A percentile compares a stretch with the other conserved stretches of the same genome.
Evolutionary conservation across 2,888 invertebrate genomes (phyloP).

Genomic region (Melinaea menophilus): DNA sequence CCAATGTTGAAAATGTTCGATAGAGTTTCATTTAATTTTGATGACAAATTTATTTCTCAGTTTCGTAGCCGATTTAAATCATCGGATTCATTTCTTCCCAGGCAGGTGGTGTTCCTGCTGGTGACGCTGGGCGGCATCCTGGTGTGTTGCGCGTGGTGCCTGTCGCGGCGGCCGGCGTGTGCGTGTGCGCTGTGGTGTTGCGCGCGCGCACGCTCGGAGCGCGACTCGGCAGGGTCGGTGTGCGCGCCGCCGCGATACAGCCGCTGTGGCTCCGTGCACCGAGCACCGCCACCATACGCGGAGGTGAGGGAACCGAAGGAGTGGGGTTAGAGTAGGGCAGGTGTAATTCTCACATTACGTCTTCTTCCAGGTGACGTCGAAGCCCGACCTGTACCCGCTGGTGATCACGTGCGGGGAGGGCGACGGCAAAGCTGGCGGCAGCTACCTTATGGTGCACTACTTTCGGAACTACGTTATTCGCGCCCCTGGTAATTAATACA

Average conservation of each 20-base stretch:
- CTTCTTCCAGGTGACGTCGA: conserved; percentile 84
- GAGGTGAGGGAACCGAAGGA: neutral
- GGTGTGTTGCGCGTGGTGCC: conserved; percentile 82
- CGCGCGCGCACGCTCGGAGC: conserved; percentile 79
- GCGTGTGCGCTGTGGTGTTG: conserved; percentile 64
- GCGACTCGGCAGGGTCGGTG: conserved; percentile 87
- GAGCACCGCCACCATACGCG: conserved; percentile 86
- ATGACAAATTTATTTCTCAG: too few relatives aligned
- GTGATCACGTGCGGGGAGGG: conserved; percentile 88
- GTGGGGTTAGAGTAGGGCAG: too few relatives aligned
- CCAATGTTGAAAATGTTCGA: too few relatives aligned
- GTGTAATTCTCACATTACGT: too few relatives aligned
- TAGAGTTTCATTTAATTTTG: too few relatives aligned
- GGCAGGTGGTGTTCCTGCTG: conserved; percentile 83
- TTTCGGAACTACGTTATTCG: conserved; percentile 87
- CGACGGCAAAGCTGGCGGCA: conserved; percentile 83
- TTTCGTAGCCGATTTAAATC: too few relatives aligned
- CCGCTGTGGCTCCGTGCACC: conserved; percentile 89
- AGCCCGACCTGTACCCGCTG: conserved; percentile 90
- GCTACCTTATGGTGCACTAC: conserved; percentile 91
- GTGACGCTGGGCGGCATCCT: conserved; percentile 82
- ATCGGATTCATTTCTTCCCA: conserved; percentile 35
- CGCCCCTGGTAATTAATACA: conserved; percentile 76
- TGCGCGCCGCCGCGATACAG: conserved; percentile 91
- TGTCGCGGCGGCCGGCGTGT: conserved; percentile 52